A percentile compares a stretch with the other conserved stretches of the same genome.
These are phyloP conservation scores for Noctilio leporinus DNA, from an alignment of 2,113 vertebrate species.

Conservation along the genomic window DNA sequence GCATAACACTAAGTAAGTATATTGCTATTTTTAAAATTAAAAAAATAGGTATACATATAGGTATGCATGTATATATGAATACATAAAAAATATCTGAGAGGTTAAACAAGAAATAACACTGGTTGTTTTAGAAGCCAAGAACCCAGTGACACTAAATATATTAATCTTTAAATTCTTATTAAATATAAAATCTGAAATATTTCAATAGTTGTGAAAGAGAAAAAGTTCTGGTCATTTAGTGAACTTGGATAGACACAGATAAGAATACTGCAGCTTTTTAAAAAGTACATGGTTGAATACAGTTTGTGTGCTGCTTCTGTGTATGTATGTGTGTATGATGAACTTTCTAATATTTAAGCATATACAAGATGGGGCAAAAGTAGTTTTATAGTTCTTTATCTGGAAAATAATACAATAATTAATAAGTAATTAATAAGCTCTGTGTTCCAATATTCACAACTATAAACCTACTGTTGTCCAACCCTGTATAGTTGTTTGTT, in stretches of 20 bases:
- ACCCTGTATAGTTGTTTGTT: not conserved
- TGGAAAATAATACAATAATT: not conserved
- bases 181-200: not conserved
- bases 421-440: not conserved
- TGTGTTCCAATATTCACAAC: not conserved
- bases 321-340: not conserved
- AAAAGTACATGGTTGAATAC: not conserved
- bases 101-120: not conserved
- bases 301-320: not conserved
- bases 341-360: not conserved
- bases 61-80: not conserved
- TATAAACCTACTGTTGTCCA: not conserved
- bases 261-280: too few species aligned
- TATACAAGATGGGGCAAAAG: not conserved
- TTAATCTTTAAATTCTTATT: constrained; percentile 8
- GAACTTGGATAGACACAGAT: not conserved
- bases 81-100: not conserved
- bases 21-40: not conserved
- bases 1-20: not conserved
- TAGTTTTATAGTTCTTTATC: not conserved
- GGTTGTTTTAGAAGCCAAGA: not conserved
- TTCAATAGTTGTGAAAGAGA: not conserved
- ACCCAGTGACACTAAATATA: not conserved
- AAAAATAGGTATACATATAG: not conserved
- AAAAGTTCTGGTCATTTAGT: not conserved